Evolutionary conservation across 2,797 vertebrate species (phyloP).

Genomic region (Lacerta bilineata): DNA sequence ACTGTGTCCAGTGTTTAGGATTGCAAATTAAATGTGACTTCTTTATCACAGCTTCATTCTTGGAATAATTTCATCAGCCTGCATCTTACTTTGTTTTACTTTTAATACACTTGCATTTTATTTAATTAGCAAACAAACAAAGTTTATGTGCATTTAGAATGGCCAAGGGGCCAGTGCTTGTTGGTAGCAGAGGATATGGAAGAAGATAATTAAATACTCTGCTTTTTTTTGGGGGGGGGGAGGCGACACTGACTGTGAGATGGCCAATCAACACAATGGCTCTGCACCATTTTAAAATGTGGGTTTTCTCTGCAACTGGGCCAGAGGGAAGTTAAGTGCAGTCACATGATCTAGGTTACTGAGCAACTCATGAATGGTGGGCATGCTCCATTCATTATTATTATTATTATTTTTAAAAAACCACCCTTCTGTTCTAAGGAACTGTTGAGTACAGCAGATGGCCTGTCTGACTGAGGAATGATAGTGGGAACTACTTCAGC

Average conservation of each 20-base stretch:
- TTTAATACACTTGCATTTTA: background rate
- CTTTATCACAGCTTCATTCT: background rate
- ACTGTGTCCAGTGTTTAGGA: too few species aligned
- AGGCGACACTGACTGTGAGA: background rate
- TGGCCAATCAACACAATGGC: background rate
- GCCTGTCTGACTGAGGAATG: constrained; percentile 37
- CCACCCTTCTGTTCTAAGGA: background rate
- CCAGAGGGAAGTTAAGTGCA: background rate
- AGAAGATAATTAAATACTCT: background rate
- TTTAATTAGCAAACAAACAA: background rate
- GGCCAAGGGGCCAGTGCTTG: too few species aligned
- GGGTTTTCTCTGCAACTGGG: background rate
- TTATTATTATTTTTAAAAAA: background rate
- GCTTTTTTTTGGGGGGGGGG: background rate
- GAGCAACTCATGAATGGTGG: constrained; percentile 73
- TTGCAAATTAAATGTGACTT: too few species aligned
- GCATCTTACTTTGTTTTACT: background rate
- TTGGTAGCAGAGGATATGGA: background rate
- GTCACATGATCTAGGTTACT: constrained; percentile 68
- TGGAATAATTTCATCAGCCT: background rate
- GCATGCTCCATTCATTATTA: constrained; percentile 72
- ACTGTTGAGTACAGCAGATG: constrained; percentile 2
- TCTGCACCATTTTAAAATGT: background rate
- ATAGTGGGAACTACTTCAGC: constrained; percentile 33
- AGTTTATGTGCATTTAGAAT: background rate